These are phyloP conservation scores for Onychostruthus taczanowskii DNA, from an alignment of 2,113 vertebrate genomes.

Conservation along the genomic window DNA sequence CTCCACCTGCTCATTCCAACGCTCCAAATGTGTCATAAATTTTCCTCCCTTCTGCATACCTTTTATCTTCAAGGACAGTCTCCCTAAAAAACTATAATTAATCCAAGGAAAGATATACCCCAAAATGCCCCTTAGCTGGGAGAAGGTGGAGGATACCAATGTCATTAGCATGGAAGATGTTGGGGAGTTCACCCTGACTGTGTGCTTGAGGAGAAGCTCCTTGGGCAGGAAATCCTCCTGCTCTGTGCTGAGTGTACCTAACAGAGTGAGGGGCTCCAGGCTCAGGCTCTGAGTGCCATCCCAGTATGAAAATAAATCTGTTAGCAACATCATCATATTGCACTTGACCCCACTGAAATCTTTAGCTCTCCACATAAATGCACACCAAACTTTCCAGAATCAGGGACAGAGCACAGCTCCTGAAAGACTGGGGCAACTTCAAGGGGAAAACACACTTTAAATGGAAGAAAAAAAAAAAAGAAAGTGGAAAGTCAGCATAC, in stretches of 20 bases:
- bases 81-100: not conserved
- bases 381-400: not conserved
- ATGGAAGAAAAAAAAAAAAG: not conserved
- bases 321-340: not conserved
- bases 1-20: not conserved
- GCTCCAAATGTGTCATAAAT: not conserved
- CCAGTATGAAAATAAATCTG: not conserved
- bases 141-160: not conserved
- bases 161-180: fast-evolving
- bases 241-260: not conserved
- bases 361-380: not conserved
- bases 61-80: not conserved
- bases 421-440: not conserved
- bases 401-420: not conserved
- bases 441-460: not conserved
- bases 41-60: not conserved
- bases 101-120: not conserved
- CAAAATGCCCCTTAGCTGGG: not conserved
- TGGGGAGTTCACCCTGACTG: not conserved
- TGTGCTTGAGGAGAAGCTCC: not conserved
- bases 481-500: not conserved
- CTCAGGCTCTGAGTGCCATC: not conserved
- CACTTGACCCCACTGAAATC: not conserved
- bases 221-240: not conserved
- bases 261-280: not conserved